Percentiles rank a stretch among this genome's conserved stretches.
Evolutionary conservation across 2,797 vertebrate genomes (phyloP).

Genomic region (Moxostoma hubbsi): DNA sequence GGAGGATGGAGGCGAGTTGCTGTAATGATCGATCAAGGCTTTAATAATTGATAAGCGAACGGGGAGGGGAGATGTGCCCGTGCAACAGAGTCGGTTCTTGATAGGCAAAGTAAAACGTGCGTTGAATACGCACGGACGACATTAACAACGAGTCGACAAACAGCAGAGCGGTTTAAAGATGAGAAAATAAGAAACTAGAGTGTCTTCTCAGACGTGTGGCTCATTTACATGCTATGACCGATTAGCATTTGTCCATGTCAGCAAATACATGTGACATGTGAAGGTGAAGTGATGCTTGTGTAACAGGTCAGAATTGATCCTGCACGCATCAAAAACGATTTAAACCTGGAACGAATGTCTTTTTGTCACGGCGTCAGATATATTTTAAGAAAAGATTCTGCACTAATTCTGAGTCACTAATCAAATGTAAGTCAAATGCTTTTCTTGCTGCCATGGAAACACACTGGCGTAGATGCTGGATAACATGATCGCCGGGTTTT

Average conservation of each 20-base stretch:
- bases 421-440: too few relatives aligned
- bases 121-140: slow-evolving; percentile 68
- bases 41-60: slow-evolving; percentile 86
- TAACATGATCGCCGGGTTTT: too few relatives aligned
- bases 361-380: too few relatives aligned
- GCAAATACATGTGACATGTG: slow-evolving; percentile 75
- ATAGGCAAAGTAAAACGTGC: slow-evolving; percentile 80
- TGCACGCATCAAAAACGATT: not conserved
- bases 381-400: too few relatives aligned
- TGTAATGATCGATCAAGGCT: slow-evolving; percentile 81
- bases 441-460: too few relatives aligned
- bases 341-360: too few relatives aligned
- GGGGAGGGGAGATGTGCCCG: slow-evolving; percentile 58
- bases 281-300: slow-evolving; percentile 67
- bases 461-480: too few relatives aligned
- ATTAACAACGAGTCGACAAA: slow-evolving; percentile 30
- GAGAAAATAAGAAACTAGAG: slow-evolving; percentile 3
- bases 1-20: slow-evolving; percentile 79
- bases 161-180: slow-evolving; percentile 9
- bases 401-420: too few relatives aligned
- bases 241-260: slow-evolving; percentile 74
- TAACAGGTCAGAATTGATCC: not conserved
- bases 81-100: slow-evolving; percentile 74
- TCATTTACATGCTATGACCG: slow-evolving; percentile 58
- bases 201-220: not conserved